These are phyloP conservation scores for Drosophila rufa DNA, from an alignment of 1,140 invertebrate species.

Conservation along the genomic window DNA sequence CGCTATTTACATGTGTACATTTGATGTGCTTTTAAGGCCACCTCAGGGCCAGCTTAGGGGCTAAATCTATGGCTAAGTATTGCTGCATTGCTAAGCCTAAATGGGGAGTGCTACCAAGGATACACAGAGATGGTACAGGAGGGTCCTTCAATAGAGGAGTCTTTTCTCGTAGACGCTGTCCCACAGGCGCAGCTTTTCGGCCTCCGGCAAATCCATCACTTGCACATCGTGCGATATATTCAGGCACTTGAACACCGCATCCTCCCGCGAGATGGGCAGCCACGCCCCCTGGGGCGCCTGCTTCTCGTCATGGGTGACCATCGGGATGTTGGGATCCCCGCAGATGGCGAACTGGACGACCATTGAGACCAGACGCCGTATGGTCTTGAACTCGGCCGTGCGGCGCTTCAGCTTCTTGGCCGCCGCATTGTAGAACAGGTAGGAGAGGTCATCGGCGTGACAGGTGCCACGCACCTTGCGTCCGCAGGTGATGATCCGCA, in stretches of 20 bases:
- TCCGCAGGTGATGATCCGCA: constrained; percentile 84
- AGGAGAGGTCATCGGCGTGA: constrained; percentile 89
- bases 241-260: constrained; percentile 82
- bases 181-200: constrained; percentile 85
- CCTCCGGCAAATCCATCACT: constrained; percentile 85
- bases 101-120: constrained; percentile 9
- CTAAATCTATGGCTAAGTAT: constrained; percentile 26
- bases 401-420: constrained; percentile 84
- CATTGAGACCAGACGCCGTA: constrained; percentile 81
- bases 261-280: constrained; percentile 63
- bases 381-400: constrained; percentile 82
- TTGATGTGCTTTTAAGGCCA: constrained; percentile 70
- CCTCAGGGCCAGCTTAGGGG: constrained; percentile 57
- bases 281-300: constrained; percentile 29
- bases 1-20: constrained; percentile 68
- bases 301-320: constrained; percentile 51
- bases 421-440: constrained; percentile 87
- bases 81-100: constrained; percentile 28
- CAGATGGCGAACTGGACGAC: constrained; percentile 85
- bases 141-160: constrained; percentile 57
- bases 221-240: constrained; percentile 85
- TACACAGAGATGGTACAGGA: neutral
- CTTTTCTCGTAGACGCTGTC: constrained; percentile 76
- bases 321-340: constrained; percentile 76
- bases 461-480: constrained; percentile 85